Conservation (phyloP, 2,113 vertebrate genomes). For the Oreotrochilus melanogaster region DNA sequence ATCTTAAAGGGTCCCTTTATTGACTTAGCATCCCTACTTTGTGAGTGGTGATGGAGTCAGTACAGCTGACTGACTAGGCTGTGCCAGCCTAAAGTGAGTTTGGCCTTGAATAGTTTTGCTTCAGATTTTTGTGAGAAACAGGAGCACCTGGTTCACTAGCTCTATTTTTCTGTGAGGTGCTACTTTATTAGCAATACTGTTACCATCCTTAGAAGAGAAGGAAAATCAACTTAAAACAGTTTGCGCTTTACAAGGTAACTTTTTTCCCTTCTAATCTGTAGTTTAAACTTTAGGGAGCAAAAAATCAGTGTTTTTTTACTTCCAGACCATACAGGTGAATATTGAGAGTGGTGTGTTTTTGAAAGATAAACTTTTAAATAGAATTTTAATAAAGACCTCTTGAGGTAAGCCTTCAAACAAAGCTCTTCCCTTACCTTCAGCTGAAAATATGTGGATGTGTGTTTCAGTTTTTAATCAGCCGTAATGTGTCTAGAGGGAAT, state of each 20-base stretch:
- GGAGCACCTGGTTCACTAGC: neutral
- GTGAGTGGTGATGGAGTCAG: neutral
- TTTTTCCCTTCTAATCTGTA: neutral
- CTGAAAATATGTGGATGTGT: neutral
- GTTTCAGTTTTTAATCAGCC: neutral
- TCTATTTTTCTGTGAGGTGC: neutral
- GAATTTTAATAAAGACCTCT: neutral
- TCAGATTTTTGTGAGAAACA: neutral
- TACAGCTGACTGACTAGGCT: neutral
- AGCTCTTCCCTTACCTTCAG: neutral
- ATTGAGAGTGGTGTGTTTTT: neutral
- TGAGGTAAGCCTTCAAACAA: neutral
- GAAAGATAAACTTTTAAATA: neutral
- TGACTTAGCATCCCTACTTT: conserved; percentile 9
- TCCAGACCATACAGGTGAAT: neutral
- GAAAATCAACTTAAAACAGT: neutral
- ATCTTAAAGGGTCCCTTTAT: conserved; percentile 13
- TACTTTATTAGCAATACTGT: neutral
- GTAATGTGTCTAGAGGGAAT: neutral
- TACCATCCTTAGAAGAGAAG: neutral
- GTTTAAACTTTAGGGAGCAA: neutral
- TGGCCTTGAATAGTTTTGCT: neutral
- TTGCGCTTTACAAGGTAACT: neutral
- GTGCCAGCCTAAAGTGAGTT: neutral
- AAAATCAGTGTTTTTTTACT: neutral